These are phyloP conservation scores for Silurus lanzhouensis DNA, from an alignment of 2,797 vertebrate genomes.

Conservation along the genomic window DNA sequence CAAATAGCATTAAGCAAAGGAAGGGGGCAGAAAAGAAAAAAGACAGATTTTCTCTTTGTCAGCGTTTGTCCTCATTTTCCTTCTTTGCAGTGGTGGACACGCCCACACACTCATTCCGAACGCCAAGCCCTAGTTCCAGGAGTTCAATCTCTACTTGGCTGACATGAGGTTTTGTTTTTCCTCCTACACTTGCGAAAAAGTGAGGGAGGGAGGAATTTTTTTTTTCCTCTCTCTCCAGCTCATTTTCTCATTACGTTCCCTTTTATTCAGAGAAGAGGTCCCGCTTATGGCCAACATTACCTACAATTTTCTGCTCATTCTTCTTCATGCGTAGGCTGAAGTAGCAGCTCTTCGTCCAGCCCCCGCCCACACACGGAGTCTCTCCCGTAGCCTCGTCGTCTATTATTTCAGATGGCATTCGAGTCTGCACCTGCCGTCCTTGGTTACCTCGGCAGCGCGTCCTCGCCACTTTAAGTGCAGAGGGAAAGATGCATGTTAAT, in stretches of 20 bases:
- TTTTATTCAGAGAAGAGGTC: background rate
- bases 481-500: conserved; percentile 56
- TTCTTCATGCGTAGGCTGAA: conserved; percentile 43
- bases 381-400: conserved; percentile 23
- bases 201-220: background rate
- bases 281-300: conserved; percentile 44
- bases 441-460: conserved; percentile 61
- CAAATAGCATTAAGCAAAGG: background rate
- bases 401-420: conserved; percentile 51
- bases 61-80: background rate
- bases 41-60: background rate
- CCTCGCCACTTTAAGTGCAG: conserved; percentile 55
- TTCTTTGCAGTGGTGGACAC: background rate
- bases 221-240: conserved; percentile 15
- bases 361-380: background rate
- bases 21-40: too few species aligned
- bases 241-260: background rate
- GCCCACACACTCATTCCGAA: conserved; percentile 28
- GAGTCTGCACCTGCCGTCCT: conserved; percentile 60
- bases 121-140: background rate
- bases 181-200: conserved; percentile 31
- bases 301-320: conserved; percentile 56
- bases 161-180: conserved; percentile 56
- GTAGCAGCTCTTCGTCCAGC: background rate
- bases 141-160: conserved; percentile 40